Conservation (phyloP, 2,888 invertebrate genomes). For the Halictus quadricinctus region DNA sequence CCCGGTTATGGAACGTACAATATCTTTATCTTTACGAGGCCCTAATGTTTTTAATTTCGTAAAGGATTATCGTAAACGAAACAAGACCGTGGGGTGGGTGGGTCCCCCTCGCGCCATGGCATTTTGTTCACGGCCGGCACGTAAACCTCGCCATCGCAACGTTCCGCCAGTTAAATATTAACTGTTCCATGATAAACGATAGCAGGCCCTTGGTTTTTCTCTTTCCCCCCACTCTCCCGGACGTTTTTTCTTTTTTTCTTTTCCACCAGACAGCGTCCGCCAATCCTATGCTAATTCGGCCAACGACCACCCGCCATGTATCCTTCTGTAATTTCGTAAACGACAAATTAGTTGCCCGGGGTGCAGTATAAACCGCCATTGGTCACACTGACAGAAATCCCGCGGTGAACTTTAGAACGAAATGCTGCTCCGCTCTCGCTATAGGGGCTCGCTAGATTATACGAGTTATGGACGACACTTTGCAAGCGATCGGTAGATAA, state of each 20-base stretch:
- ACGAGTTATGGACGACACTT: slow-evolving; percentile 16
- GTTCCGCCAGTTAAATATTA: slow-evolving; percentile 67
- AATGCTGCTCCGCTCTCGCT: slow-evolving; percentile 11
- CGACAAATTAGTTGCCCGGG: slow-evolving; percentile 58
- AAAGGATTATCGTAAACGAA: slow-evolving; percentile 75
- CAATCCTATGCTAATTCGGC: slow-evolving; percentile 47
- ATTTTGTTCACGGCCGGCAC: slow-evolving; percentile 68
- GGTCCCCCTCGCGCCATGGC: slow-evolving; percentile 44
- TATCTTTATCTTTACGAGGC: slow-evolving; percentile 78
- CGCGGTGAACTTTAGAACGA: slow-evolving; percentile 41
- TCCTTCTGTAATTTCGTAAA: slow-evolving; percentile 58
- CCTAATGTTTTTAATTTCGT: slow-evolving; percentile 78
- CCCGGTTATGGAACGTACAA: slow-evolving; percentile 60
- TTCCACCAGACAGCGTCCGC: neutral
- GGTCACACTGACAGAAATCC: slow-evolving; percentile 48
- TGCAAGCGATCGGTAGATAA: slow-evolving; percentile 18
- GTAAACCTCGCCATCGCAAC: slow-evolving; percentile 57
- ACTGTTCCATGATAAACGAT: slow-evolving; percentile 62
- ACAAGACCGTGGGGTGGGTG: slow-evolving; percentile 44
- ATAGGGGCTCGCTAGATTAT: slow-evolving; percentile 25
- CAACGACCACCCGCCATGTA: slow-evolving; percentile 26
- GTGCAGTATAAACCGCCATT: slow-evolving; percentile 48
- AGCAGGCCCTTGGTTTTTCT: slow-evolving; percentile 34
- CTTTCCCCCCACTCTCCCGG: neutral
- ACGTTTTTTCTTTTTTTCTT: slow-evolving; percentile 5